phyloP scores from a whole-genome alignment of 1,140 invertebrate species.

The Lordiphosa stackelbergi region DNA sequence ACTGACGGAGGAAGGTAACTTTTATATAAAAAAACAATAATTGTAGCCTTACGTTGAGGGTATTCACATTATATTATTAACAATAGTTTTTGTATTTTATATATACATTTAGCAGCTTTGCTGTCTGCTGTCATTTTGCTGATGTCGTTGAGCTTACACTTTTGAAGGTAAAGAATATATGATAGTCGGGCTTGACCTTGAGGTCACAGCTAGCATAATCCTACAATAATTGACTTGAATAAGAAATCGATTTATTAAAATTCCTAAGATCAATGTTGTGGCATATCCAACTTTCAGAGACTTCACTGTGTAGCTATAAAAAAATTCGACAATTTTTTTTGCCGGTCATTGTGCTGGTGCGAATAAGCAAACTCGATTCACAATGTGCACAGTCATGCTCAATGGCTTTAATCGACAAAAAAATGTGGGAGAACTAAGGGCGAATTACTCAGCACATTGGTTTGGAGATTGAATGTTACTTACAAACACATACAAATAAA shows the following conservation, averaged over 20 bases:
- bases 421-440: slow-evolving; percentile 30
- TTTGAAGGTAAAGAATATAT: too few relatives aligned
- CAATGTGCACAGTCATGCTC: slow-evolving; percentile 41
- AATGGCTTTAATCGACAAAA: slow-evolving; percentile 39
- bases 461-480: slow-evolving; percentile 6
- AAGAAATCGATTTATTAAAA: background rate
- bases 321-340: slow-evolving; percentile 39
- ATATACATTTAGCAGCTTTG: too few relatives aligned
- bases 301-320: slow-evolving; percentile 35
- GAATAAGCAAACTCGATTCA: slow-evolving; percentile 34
- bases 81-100: too few relatives aligned
- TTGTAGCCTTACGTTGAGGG: too few relatives aligned
- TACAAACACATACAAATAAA: slow-evolving; percentile 16
- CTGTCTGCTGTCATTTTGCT: too few relatives aligned
- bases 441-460: slow-evolving; percentile 21
- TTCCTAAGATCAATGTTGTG: background rate
- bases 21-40: too few relatives aligned
- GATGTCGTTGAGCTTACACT: too few relatives aligned
- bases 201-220: too few relatives aligned
- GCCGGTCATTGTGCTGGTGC: slow-evolving; percentile 47
- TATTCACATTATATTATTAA: too few relatives aligned
- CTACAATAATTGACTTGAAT: background rate
- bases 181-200: too few relatives aligned
- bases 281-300: background rate
- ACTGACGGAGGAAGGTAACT: too few relatives aligned